Evolutionary conservation across 2,888 invertebrate species (phyloP).

Genomic region (Drosophila buzzatii): DNA sequence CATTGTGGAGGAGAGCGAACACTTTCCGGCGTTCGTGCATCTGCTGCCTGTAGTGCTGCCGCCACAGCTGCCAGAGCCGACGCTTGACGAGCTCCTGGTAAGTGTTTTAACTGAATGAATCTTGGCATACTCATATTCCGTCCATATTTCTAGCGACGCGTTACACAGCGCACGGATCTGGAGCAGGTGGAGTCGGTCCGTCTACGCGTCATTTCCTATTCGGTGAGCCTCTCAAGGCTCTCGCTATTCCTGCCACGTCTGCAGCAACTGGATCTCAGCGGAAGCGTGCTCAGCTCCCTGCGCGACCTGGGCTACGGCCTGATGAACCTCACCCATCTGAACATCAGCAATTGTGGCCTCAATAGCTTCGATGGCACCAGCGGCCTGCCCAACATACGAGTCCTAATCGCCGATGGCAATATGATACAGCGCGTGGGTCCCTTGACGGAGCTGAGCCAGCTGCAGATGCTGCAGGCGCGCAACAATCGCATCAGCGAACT

Average conservation of each 20-base stretch:
- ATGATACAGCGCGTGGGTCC: slow-evolving; percentile 88
- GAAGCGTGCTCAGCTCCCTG: slow-evolving; percentile 89
- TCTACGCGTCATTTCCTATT: slow-evolving; percentile 88
- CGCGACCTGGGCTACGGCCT: slow-evolving; percentile 90
- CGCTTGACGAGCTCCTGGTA: slow-evolving; percentile 88
- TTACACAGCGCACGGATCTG: slow-evolving; percentile 85
- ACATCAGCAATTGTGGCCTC: slow-evolving; percentile 89
- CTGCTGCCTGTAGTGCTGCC: slow-evolving; percentile 86
- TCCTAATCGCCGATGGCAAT: slow-evolving; percentile 88
- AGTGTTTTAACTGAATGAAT: slow-evolving; percentile 45
- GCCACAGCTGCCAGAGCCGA: slow-evolving; percentile 86
- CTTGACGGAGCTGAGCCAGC: slow-evolving; percentile 86
- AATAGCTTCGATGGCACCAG: slow-evolving; percentile 89
- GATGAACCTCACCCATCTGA: slow-evolving; percentile 85
- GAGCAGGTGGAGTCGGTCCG: slow-evolving; percentile 87
- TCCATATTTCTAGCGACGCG: slow-evolving; percentile 79
- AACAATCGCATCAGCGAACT: slow-evolving; percentile 83
- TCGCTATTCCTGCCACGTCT: slow-evolving; percentile 88
- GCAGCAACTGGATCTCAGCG: slow-evolving; percentile 88
- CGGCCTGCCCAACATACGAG: slow-evolving; percentile 88
- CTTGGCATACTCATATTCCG: background rate
- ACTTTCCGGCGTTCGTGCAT: slow-evolving; percentile 78
- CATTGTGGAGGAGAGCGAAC: slow-evolving; percentile 78
- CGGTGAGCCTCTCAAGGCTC: slow-evolving; percentile 88
- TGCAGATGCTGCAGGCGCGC: slow-evolving; percentile 85